These are phyloP conservation scores for Aphelenchoides bicaudatus DNA, from an alignment of 2,888 invertebrate genomes.

Conservation along the genomic window DNA sequence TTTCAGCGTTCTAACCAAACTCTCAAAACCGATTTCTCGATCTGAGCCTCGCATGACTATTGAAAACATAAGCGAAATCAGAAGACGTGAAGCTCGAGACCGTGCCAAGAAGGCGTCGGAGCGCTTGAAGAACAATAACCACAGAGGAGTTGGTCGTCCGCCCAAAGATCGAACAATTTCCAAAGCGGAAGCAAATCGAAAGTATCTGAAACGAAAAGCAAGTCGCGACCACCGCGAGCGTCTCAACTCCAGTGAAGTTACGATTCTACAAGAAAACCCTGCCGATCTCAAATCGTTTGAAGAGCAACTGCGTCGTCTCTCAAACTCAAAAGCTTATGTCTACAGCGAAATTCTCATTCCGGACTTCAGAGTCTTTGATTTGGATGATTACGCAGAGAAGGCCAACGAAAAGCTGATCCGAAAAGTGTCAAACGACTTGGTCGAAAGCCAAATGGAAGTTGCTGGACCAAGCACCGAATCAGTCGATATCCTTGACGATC, in stretches of 20 bases:
- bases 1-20: background rate
- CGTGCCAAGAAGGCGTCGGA: no score
- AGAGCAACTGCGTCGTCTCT: slow-evolving; percentile 3
- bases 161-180: background rate
- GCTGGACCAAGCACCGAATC: no score
- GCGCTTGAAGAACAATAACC: no score
- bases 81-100: no score
- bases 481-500: slow-evolving; percentile 6
- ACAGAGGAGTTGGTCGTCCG: slow-evolving; percentile 4
- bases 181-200: no score
- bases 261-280: background rate
- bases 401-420: background rate
- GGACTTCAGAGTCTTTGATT: background rate
- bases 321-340: slow-evolving; percentile 7
- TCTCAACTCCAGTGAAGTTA: background rate
- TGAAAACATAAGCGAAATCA: no score
- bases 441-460: background rate
- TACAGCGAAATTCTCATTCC: slow-evolving; percentile 15
- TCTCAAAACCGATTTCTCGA: no score
- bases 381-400: slow-evolving; percentile 6
- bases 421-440: background rate
- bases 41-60: no score
- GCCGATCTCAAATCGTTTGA: slow-evolving; percentile 8
- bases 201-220: no score
- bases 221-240: background rate